Percentiles rank a stretch among this genome's conserved stretches.
phyloP scores from a whole-genome alignment of 2,797 vertebrate species.

The Austrolebias charrua region DNA sequence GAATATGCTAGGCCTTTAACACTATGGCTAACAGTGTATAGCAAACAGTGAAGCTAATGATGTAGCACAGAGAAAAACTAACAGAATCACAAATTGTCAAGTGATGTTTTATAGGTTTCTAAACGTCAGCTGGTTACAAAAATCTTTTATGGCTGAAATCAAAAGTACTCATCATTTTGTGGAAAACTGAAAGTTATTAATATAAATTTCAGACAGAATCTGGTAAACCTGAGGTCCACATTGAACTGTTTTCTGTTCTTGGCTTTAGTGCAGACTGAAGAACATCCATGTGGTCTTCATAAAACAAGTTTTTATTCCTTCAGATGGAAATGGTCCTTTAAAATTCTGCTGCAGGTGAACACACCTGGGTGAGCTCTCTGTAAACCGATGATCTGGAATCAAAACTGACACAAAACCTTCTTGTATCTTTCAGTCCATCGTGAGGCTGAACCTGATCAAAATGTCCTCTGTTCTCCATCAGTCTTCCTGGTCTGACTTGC shows the following conservation, averaged over 20 bases:
- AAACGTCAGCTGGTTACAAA: neutral
- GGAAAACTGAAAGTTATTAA: neutral
- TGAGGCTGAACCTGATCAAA: conserved; percentile 40
- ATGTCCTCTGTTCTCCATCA: conserved; percentile 76
- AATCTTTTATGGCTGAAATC: too few relatives aligned
- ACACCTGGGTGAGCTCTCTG: neutral
- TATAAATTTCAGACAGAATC: conserved; percentile 1
- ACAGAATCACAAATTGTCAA: too few relatives aligned
- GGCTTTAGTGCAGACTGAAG: neutral
- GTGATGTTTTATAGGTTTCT: neutral
- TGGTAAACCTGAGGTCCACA: conserved; percentile 3
- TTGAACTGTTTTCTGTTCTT: neutral
- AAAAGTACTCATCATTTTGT: neutral
- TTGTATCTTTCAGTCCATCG: conserved; percentile 2
- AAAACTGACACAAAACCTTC: neutral
- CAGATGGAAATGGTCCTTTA: neutral
- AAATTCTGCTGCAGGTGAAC: neutral
- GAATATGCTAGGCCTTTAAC: too few relatives aligned
- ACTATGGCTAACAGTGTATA: too few relatives aligned
- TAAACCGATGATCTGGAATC: neutral
- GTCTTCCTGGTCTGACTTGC: conserved; percentile 90
- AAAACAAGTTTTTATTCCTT: neutral
- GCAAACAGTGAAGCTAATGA: neutral
- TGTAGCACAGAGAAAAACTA: neutral
- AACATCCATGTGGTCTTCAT: neutral